phyloP scores from a whole-genome alignment of 2,113 vertebrate genomes.

The Hipposideros armiger region DNA sequence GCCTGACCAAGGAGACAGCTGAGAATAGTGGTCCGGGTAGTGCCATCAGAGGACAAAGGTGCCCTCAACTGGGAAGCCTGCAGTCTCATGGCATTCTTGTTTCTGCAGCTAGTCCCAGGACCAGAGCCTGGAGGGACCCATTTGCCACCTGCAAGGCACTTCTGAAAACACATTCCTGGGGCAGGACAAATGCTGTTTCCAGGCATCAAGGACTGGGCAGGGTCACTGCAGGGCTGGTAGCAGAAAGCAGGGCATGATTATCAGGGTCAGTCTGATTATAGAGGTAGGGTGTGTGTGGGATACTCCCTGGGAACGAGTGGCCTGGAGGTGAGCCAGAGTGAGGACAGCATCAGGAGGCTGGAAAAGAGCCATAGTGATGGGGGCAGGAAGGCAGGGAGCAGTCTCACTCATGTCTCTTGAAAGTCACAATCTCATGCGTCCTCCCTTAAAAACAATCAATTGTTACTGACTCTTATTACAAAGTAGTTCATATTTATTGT shows the following conservation, averaged over 20 bases:
- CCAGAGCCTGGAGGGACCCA: background rate
- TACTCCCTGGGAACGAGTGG: background rate
- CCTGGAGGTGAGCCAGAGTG: background rate
- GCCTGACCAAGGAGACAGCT: background rate
- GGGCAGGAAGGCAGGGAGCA: background rate
- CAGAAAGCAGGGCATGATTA: background rate
- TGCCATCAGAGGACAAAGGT: background rate
- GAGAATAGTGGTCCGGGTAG: background rate
- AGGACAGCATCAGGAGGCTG: background rate
- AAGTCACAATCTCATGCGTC: background rate
- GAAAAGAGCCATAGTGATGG: background rate
- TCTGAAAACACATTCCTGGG: background rate
- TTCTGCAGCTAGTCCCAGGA: background rate
- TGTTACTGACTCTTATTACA: background rate
- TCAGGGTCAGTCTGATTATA: background rate
- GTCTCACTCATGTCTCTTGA: background rate
- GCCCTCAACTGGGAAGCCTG: background rate
- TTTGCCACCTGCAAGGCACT: background rate
- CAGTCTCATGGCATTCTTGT: background rate
- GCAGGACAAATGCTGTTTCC: background rate
- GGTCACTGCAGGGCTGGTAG: background rate
- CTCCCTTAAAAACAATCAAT: constrained; percentile 1
- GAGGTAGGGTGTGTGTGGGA: background rate
- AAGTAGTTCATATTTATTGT: background rate
- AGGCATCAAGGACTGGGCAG: background rate